Evolutionary conservation across 2,888 invertebrate genomes (phyloP).

Genomic region (Parnassius apollo): DNA sequence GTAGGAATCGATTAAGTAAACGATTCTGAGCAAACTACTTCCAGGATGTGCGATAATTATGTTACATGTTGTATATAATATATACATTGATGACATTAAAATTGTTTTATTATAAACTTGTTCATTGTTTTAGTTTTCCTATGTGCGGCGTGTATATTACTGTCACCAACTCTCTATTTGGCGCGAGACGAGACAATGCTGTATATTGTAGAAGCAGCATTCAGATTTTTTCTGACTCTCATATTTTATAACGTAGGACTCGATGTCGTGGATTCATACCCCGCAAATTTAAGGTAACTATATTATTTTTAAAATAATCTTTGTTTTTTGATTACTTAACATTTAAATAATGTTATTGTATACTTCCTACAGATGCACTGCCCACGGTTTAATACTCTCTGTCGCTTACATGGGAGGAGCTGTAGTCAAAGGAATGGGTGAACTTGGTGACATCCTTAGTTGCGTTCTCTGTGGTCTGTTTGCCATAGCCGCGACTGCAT

Average conservation of each 20-base stretch:
- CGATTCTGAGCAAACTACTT: too few species aligned
- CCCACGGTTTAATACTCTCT: constrained; percentile 78
- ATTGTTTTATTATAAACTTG: neutral
- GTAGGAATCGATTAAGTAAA: too few species aligned
- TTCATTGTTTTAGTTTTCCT: constrained; percentile 50
- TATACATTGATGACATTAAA: neutral
- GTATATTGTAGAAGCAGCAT: constrained; percentile 71
- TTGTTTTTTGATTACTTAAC: neutral
- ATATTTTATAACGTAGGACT: constrained; percentile 73
- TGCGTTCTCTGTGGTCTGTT: constrained; percentile 35
- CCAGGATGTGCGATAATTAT: too few species aligned
- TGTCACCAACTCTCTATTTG: constrained; percentile 75
- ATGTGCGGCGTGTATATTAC: constrained; percentile 58
- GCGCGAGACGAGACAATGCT: constrained; percentile 59
- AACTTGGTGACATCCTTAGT: constrained; percentile 41
- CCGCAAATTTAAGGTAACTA: constrained; percentile 80
- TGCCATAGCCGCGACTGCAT: constrained; percentile 40
- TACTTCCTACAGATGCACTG: constrained; percentile 71
- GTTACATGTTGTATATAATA: too few species aligned
- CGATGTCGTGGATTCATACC: constrained; percentile 77
- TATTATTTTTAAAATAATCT: neutral
- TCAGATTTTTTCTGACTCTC: constrained; percentile 69
- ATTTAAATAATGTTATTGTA: constrained; percentile 21
- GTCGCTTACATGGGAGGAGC: constrained; percentile 75
- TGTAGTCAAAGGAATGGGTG: constrained; percentile 57